phyloP scores from a whole-genome alignment of 1,140 invertebrate species.

The Drosophila mauritiana region DNA sequence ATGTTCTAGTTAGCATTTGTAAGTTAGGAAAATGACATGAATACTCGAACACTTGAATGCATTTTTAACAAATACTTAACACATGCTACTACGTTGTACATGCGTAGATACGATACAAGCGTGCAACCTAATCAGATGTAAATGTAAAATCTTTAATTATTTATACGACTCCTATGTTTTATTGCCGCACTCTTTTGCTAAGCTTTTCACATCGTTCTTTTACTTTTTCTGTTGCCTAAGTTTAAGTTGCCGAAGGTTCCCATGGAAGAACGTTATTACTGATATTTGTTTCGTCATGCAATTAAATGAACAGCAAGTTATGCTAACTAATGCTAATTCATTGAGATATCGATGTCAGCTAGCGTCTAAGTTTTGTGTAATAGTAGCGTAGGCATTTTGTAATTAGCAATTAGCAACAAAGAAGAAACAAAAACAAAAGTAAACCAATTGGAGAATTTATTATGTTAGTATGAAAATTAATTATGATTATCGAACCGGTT shows the following conservation, averaged over 20 bases:
- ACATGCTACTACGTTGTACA: slow-evolving; percentile 39
- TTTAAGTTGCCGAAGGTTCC: slow-evolving; percentile 64
- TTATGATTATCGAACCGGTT: slow-evolving; percentile 34
- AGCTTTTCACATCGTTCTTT: slow-evolving; percentile 56
- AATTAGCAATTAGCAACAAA: slow-evolving; percentile 76
- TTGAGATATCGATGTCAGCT: slow-evolving; percentile 67
- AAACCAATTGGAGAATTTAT: slow-evolving; percentile 77
- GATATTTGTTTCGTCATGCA: slow-evolving; percentile 72
- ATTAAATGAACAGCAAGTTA: slow-evolving; percentile 47
- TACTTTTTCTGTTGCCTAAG: slow-evolving; percentile 74
- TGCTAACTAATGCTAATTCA: slow-evolving; percentile 66
- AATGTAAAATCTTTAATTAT: slow-evolving; percentile 43
- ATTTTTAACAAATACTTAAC: slow-evolving; percentile 75
- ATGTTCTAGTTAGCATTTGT: slow-evolving; percentile 70
- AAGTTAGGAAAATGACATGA: slow-evolving; percentile 76
- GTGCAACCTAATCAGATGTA: slow-evolving; percentile 41
- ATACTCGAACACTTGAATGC: slow-evolving; percentile 78
- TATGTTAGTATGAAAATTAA: slow-evolving; percentile 59
- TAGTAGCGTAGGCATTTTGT: slow-evolving; percentile 81
- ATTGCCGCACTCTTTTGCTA: slow-evolving; percentile 71
- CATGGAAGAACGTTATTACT: slow-evolving; percentile 54
- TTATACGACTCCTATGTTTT: slow-evolving; percentile 40
- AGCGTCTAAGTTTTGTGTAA: slow-evolving; percentile 75
- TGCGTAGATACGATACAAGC: slow-evolving; percentile 23
- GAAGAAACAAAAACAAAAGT: slow-evolving; percentile 25